A percentile compares a stretch with the other conserved stretches of the same genome.
Conservation (phyloP, 1,140 invertebrate species). For the Lamellibrachia luymesi region DNA sequence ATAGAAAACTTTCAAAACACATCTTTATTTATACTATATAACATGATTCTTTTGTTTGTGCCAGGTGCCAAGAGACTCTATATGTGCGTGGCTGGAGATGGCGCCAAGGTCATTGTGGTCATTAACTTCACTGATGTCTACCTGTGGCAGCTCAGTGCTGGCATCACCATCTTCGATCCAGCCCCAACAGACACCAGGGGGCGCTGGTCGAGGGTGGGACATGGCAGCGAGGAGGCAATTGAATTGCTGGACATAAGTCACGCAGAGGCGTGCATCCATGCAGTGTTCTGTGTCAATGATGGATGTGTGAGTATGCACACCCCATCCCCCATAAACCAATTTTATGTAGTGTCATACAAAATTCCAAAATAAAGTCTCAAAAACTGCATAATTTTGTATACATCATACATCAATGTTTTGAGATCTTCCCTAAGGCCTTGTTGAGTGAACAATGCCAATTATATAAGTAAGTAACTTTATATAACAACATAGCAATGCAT, state of each 20-base stretch:
- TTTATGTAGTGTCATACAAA: no score
- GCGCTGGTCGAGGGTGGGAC: constrained; percentile 41
- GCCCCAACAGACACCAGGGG: constrained; percentile 39
- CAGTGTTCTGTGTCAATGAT: constrained; percentile 42
- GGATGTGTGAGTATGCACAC: constrained; percentile 28
- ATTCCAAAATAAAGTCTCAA: no score
- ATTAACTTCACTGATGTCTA: constrained; percentile 36
- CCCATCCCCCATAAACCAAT: not conserved
- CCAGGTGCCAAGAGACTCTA: not conserved
- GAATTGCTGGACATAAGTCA: constrained; percentile 29
- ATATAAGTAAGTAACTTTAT: not conserved
- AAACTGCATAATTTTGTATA: no score
- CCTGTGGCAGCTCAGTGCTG: constrained; percentile 45
- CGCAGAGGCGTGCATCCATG: constrained; percentile 39
- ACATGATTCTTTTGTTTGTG: not conserved
- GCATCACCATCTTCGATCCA: constrained; percentile 33
- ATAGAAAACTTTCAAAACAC: not conserved
- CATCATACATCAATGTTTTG: no score
- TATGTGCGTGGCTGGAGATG: constrained; percentile 44
- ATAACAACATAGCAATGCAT: no score
- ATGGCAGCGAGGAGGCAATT: constrained; percentile 37
- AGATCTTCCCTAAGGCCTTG: not conserved
- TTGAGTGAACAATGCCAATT: not conserved
- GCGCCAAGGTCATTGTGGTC: constrained; percentile 42
- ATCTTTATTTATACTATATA: not conserved